Evolutionary conservation across 2,113 vertebrate genomes (phyloP), one percentile per base, ranked within the genome.

Genomic region (Callipepla squamata): DNA sequence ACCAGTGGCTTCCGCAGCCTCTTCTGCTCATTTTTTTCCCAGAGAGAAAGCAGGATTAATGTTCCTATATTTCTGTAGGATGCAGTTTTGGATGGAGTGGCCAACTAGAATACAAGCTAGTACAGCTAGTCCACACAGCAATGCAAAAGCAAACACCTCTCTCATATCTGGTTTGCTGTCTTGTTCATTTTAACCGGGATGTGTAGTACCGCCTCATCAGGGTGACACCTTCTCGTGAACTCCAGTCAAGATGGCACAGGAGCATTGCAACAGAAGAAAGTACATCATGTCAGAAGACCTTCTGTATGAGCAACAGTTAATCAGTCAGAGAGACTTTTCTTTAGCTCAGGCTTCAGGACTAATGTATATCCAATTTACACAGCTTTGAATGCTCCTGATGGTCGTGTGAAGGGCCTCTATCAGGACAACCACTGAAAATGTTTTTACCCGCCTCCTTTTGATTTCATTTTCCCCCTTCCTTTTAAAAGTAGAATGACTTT

Each of bases 401-500:
- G 76, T 57, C 94, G 59, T 22, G 48, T 50, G 85, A 78, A 80
- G 81, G 38, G 40, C 85, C 85, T 57, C 94, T 89, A 92, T 94
- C 51, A 80, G 82, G 90, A 89, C 85, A 96, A 66, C 76, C 34
- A 86, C 87, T 79, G 78, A 93, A 91, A 94, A 85, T 89, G 95
- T 94, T 91, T 83, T 89, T 96, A 84, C 77, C 87, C 79, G 88
- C 87, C 73, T 86, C 30, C 89, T 83, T 40, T 15, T 50, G 25
- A 2, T 13, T 21, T 15, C 11, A n/a, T 23, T n/a, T 8, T 2
- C 2, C 5, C 8, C 12, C 26, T 93, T 80, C 63, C 75, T 95
- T 86, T 85, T 89, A 95, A 65, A 94, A 97, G 85, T 95, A 96
- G 94, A 96, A 96, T 92, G 77, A 94, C 88, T 51, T 92, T 95